A percentile compares a stretch with the other conserved stretches of the same genome.
These are phyloP conservation scores for Pavo muticus DNA, from an alignment of 2,113 vertebrate genomes.

Conservation along the genomic window DNA sequence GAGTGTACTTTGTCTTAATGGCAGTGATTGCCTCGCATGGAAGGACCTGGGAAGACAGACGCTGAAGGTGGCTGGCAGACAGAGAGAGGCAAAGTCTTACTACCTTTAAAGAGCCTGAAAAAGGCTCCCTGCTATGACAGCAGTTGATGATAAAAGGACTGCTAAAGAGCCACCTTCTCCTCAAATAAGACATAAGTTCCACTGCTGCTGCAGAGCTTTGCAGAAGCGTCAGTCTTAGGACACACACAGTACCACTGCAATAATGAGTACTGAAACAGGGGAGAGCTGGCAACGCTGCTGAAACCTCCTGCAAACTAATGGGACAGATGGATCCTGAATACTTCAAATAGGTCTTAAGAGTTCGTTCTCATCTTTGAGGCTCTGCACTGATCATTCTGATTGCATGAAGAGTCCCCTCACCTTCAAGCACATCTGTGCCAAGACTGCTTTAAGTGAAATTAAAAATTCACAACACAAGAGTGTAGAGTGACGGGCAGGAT, in stretches of 20 bases:
- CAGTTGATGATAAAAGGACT: neutral
- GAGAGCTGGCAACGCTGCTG: neutral
- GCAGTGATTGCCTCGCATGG: conserved; percentile 27
- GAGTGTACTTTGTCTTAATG: conserved; percentile 28
- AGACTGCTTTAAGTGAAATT: neutral
- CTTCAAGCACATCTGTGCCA: neutral
- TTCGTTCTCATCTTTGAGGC: neutral
- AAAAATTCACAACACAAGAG: neutral
- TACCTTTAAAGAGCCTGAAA: neutral
- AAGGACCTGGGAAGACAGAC: neutral
- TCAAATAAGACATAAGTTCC: neutral
- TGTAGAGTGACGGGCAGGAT: neutral
- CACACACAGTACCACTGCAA: rapidly evolving
- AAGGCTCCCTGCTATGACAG: neutral
- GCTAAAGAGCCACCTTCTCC: neutral
- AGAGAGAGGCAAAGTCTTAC: neutral
- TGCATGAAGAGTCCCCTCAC: neutral
- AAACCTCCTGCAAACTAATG: neutral
- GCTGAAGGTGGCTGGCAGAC: neutral
- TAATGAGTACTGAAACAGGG: neutral
- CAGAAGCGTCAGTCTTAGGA: neutral
- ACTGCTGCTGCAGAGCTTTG: neutral
- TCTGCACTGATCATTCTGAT: neutral
- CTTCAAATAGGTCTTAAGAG: neutral
- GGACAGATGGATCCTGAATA: neutral